These are phyloP conservation scores for Trissolcus brochymenae DNA, from an alignment of 2,888 invertebrate species.

Conservation along the genomic window DNA sequence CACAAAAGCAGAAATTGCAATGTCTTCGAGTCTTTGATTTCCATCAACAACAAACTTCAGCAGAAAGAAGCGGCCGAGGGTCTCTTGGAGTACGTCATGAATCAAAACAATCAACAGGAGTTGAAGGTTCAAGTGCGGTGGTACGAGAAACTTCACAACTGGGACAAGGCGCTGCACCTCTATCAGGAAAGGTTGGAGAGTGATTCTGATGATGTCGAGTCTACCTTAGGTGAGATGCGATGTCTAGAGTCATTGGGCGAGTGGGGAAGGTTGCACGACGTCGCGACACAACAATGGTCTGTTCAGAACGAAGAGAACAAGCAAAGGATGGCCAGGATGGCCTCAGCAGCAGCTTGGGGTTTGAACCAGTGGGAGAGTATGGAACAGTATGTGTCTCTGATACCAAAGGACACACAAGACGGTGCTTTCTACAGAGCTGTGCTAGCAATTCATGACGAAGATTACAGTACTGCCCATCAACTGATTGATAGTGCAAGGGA, in stretches of 20 bases:
- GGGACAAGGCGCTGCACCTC: constrained; percentile 95
- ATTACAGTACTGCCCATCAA: constrained; percentile 82
- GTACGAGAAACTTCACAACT: constrained; percentile 99
- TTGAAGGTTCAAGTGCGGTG: constrained; percentile 89
- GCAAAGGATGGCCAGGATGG: constrained; percentile 89
- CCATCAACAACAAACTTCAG: constrained; percentile 98
- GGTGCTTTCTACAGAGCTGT: constrained; percentile 97
- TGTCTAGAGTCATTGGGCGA: constrained; percentile 97
- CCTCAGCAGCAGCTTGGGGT: constrained; percentile 97
- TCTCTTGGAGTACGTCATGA: constrained; percentile 91
- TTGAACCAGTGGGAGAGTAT: constrained; percentile 95
- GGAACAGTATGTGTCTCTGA: constrained; percentile 91
- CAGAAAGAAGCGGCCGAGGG: constrained; percentile 99
- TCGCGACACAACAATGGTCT: constrained; percentile 88
- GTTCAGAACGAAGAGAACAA: constrained; percentile 80
- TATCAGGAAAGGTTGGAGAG: constrained; percentile 86
- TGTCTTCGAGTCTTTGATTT: constrained; percentile 94
- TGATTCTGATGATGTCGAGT: constrained; percentile 84
- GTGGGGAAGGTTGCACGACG: constrained; percentile 91
- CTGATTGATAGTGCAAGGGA: constrained; percentile 95
- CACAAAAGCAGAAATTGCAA: constrained; percentile 87
- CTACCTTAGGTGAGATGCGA: constrained; percentile 94
- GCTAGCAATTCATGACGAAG: constrained; percentile 89
- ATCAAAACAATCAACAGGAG: constrained; percentile 80
- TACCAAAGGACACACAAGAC: constrained; percentile 95